Base-by-base conservation (phyloP, 2,113 vertebrate species). In the Trichechus manatus region DNA sequence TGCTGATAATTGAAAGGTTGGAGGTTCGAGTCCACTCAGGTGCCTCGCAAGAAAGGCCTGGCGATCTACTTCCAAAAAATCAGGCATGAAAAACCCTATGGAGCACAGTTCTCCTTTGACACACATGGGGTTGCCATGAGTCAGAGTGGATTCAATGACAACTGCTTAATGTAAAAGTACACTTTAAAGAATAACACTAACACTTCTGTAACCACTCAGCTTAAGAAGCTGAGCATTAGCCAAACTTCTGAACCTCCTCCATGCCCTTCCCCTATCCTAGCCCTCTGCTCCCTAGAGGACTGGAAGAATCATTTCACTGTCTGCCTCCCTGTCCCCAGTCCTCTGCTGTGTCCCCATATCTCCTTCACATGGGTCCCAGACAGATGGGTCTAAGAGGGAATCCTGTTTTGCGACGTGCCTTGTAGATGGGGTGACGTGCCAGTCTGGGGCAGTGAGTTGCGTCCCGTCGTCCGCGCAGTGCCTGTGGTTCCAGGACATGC, bases 401-500 rank as follows among this genome's bases (percentile, higher is more conserved):
- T 33, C 83, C 14, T n/a, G 0, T 44, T 9, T 3, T 87, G 88
- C 68, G 42, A 22, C 6, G 5, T 13, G 10, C 39, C 39, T 82
- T 17, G 31, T 31, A 33, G 10, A 31, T 68, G 31, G 31, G 64
- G 59, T 61, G 22, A 33, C 5, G 31, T 68, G 31, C 31, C 64
- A 68, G 29, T 3, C 9, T 5, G 6, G 31, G 27, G 13, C 31
- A 33, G 11, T 68, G 31, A 3, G 64, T 3, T 15, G 53, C 13
- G 53, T 11, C 53, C 53, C 4, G 14, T 56, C 7, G 29, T 14
- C 13, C 33, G 31, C 4, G 14, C 31, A 61, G 59, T 22, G 10
- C 72, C 39, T 3, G 5, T 11, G 42, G 27, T 25, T 7, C 70
- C 42, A 2, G 1, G 4, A 31, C 10, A 19, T 17, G 8, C 2